Evolutionary conservation across 2,888 invertebrate species (phyloP), one percentile per base, ranked within the genome.

Genomic region (Anthophora plumipes): DNA sequence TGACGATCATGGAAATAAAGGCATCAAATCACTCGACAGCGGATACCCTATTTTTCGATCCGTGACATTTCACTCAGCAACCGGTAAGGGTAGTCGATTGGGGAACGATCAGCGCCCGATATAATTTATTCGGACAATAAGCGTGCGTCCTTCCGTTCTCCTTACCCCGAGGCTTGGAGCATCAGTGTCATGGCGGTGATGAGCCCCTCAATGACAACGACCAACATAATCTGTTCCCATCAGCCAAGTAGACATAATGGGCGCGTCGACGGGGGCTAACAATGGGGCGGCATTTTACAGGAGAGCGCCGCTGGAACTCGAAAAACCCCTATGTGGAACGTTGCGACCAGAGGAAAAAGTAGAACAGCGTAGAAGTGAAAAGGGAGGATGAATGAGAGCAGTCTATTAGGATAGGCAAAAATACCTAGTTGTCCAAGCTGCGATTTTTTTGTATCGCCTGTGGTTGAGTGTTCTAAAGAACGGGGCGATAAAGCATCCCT

Each of bases 181-280:
- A 91, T 91, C 91, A 89, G 90, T 91, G 91, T 91, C 91, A 91
- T 89, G 90, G 85, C 82, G 85, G 88, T 90, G 90, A 91, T 91
- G 90, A 91, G 89, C 89, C 91, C 90, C 83, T 91, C 91, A 90
- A 90, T 92, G 92, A 92, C 92, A 92, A 90, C 90, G 89, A 91
- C 91, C 90, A 89, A 90, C 91, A 90, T 92, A 92, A 92, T 92
- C 92, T 91, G 91, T 92, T 92, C 92, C 92, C 92, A 92, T 92
- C 92, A 88, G 88, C 85, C 88, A 79, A 87, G 82, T 87, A 88
- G 91, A 91, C 91, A 92, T 92, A 92, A 92, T 92, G 90, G 92
- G 90, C 87, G 89, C 90, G 85, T 88, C 90, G 89, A 87, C 89
- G 88, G 89, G 88, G 85, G 66, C 76, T 83, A 86, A 91, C 91